Conservation (phyloP, 2,888 invertebrate genomes). For the Drosophila macrospina region DNA sequence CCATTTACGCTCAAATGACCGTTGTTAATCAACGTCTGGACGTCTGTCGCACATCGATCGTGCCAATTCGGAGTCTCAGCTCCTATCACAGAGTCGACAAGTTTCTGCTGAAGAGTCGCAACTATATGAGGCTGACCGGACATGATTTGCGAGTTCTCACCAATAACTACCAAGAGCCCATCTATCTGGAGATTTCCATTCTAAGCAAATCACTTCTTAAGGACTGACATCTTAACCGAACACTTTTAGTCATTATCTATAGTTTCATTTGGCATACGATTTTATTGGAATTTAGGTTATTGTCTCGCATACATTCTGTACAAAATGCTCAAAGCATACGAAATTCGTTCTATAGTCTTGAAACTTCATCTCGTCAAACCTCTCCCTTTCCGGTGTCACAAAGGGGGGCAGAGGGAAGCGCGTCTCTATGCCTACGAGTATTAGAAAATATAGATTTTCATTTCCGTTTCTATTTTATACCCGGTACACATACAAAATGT, state of each 20-base stretch:
- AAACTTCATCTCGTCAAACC: too few relatives aligned
- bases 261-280: neutral
- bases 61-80: constrained; percentile 40
- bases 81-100: constrained; percentile 31
- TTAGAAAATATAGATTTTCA: neutral
- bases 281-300: neutral
- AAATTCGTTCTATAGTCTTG: too few relatives aligned
- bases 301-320: neutral
- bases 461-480: neutral
- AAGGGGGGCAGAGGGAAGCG: too few relatives aligned
- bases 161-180: constrained; percentile 39
- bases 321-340: neutral
- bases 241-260: neutral
- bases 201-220: neutral
- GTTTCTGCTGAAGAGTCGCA: constrained; percentile 16
- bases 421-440: too few relatives aligned
- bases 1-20: constrained; percentile 43
- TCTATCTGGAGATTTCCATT: constrained; percentile 55
- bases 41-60: constrained; percentile 36
- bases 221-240: neutral
- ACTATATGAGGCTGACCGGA: constrained; percentile 41
- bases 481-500: neutral
- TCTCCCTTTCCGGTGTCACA: too few relatives aligned
- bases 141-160: constrained; percentile 48
- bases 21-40: constrained; percentile 54